Conservation (phyloP, 2,888 invertebrate genomes). For the Caenorhabditis sinica region DNA sequence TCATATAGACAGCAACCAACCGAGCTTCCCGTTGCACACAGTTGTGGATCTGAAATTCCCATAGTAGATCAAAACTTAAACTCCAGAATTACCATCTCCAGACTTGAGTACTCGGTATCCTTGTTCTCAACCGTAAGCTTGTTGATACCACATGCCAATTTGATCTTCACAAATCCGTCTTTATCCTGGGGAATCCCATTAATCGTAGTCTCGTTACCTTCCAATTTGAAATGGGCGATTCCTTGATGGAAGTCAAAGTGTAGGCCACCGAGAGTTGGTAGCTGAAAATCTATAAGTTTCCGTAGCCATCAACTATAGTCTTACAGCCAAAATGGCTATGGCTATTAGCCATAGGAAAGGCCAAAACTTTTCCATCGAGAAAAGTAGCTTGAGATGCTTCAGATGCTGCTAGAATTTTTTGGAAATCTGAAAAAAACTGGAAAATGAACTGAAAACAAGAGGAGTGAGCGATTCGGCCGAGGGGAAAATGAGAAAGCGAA, state of each 20-base stretch:
- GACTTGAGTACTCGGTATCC: not conserved
- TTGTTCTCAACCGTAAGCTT: constrained; percentile 32
- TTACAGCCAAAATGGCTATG: constrained; percentile 15
- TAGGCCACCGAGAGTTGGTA: not conserved
- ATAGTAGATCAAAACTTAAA: not conserved
- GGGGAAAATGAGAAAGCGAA: constrained; percentile 17
- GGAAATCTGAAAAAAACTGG: constrained; percentile 17
- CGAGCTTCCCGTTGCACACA: constrained; percentile 24
- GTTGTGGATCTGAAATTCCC: constrained; percentile 43
- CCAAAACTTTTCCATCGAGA: constrained; percentile 20
- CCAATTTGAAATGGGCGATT: constrained; percentile 36
- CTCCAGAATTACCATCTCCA: constrained; percentile 17
- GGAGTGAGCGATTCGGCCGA: not conserved
- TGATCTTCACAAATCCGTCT: constrained; percentile 21
- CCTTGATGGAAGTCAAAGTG: not conserved
- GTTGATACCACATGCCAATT: constrained; percentile 53
- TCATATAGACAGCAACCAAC: constrained; percentile 36
- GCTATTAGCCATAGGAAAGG: constrained; percentile 29
- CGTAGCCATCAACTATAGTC: not conserved
- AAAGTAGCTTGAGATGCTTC: not conserved
- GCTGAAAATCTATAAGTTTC: not conserved
- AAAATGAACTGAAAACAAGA: constrained; percentile 5
- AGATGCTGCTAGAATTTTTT: not conserved
- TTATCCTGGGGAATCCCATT: constrained; percentile 30
- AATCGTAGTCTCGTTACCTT: constrained; percentile 33